Percentiles rank a stretch among this genome's conserved stretches.
Conservation (phyloP, 92 coral and sea anemone genomes). For the Palythoa grandiflora region DNA sequence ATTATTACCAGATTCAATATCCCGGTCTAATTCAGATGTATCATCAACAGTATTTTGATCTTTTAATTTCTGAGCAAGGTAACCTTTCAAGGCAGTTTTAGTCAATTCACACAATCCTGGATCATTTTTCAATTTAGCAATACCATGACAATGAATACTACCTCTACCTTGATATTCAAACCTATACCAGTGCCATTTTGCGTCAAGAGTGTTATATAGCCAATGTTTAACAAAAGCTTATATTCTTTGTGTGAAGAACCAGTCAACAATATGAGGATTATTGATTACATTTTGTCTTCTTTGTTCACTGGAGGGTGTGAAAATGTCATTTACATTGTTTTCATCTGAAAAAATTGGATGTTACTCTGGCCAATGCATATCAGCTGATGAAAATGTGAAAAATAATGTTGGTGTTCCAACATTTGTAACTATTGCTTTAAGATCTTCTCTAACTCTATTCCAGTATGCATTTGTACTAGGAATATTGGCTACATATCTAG, state of each 20-base stretch:
- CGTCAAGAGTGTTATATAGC: slow-evolving; percentile 20
- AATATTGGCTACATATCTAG: slow-evolving; percentile 52
- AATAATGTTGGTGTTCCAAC: slow-evolving; percentile 45
- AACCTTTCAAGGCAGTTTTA: slow-evolving; percentile 62
- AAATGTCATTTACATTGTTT: background rate
- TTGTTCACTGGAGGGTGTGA: slow-evolving; percentile 33
- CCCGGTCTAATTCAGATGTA: slow-evolving; percentile 61
- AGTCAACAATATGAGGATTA: slow-evolving; percentile 42
- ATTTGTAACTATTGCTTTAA: background rate
- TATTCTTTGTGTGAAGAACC: slow-evolving; percentile 51
- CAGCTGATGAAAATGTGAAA: background rate
- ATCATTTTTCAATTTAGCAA: slow-evolving; percentile 10
- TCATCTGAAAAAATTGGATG: background rate
- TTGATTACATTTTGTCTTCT: slow-evolving; percentile 48
- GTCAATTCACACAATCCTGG: slow-evolving; percentile 49
- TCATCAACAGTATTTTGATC: slow-evolving; percentile 44
- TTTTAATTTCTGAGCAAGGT: slow-evolving; percentile 56
- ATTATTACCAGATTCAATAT: slow-evolving; percentile 71
- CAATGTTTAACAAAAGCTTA: slow-evolving; percentile 55
- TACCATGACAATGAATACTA: too few species aligned
- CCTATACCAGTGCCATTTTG: background rate
- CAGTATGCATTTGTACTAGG: slow-evolving; percentile 63
- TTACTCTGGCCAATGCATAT: background rate
- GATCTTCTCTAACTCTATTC: slow-evolving; percentile 53
- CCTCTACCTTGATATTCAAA: too few species aligned